A percentile compares a stretch with the other conserved stretches of the same genome.
phyloP scores from a whole-genome alignment of 2,113 vertebrate species.

The Ellobius talpinus region DNA sequence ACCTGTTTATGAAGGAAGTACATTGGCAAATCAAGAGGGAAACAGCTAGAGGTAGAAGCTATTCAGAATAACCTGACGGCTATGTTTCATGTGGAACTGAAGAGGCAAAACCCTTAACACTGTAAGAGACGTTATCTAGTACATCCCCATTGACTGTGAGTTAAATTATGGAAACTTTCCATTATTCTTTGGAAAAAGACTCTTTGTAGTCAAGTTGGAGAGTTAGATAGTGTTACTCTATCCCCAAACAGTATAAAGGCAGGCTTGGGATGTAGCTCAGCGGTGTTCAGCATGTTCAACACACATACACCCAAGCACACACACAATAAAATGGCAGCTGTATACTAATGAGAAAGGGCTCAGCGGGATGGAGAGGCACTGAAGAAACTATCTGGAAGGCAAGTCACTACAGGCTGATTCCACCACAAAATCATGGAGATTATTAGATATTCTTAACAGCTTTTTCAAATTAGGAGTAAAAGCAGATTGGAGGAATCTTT shows the following conservation, averaged over 20 bases:
- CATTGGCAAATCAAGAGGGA: neutral
- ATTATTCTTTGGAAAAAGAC: neutral
- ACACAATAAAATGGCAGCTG: neutral
- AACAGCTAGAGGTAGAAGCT: conserved; percentile 34
- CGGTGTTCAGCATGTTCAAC: neutral
- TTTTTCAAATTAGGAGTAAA: neutral
- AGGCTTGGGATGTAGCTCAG: neutral
- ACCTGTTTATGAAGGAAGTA: neutral
- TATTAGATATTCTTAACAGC: neutral
- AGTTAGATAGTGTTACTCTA: neutral
- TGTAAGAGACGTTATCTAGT: neutral
- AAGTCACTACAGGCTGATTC: neutral
- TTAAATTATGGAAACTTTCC: neutral
- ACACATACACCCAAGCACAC: neutral
- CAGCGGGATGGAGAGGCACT: neutral
- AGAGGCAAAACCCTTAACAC: neutral
- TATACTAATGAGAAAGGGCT: conserved; percentile 16
- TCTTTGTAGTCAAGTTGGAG: neutral
- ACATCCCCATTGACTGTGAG: neutral
- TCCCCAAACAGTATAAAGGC: neutral
- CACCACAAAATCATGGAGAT: neutral
- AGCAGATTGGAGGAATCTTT: neutral
- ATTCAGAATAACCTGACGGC: neutral
- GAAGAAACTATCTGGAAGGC: neutral
- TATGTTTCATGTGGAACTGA: neutral